phyloP scores from a whole-genome alignment of 2,113 vertebrate genomes.

The Laterallus jamaicensis region DNA sequence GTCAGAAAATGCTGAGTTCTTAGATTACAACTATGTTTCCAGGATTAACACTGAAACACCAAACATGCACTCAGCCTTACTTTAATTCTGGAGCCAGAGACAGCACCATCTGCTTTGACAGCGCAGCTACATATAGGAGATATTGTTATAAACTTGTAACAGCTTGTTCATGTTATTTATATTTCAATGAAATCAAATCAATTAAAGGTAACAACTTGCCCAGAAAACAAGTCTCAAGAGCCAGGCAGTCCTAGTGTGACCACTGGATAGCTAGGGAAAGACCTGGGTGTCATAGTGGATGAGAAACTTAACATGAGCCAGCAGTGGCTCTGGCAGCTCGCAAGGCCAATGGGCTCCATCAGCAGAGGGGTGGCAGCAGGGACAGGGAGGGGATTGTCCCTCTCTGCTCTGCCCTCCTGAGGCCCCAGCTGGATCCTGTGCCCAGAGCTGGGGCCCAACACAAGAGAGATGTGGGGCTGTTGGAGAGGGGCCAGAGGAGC shows the following conservation, averaged over 20 bases:
- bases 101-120: neutral
- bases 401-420: too few relatives aligned
- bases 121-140: neutral
- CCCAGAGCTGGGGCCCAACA: too few relatives aligned
- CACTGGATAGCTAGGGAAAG: neutral
- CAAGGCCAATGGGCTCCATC: too few relatives aligned
- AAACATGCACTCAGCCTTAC: neutral
- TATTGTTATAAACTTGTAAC: neutral
- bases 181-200: neutral
- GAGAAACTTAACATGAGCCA: too few relatives aligned
- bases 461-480: too few relatives aligned
- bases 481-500: too few relatives aligned
- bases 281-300: too few relatives aligned
- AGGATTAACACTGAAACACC: neutral
- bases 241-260: neutral
- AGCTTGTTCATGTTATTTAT: neutral
- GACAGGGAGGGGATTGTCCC: too few relatives aligned
- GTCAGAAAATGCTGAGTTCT: neutral
- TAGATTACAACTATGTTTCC: neutral
- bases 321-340: too few relatives aligned
- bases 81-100: neutral
- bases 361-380: too few relatives aligned
- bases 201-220: neutral
- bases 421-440: too few relatives aligned
- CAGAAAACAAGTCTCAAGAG: neutral